A percentile compares a stretch with the other conserved stretches of the same genome.
Evolutionary conservation across 2,888 invertebrate genomes (phyloP).

Genomic region (Elgonia sp.): DNA sequence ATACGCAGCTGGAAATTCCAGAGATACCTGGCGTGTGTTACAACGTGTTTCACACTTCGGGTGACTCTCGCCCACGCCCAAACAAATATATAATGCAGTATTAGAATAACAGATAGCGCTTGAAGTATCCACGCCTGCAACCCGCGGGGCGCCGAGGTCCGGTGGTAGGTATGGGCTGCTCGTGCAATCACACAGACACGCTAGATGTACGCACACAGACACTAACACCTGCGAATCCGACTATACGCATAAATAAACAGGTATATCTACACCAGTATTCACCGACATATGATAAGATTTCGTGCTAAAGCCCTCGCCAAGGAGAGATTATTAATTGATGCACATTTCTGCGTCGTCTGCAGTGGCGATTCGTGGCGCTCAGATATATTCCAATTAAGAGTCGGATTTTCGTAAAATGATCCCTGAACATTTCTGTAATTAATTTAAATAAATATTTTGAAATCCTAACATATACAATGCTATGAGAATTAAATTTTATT

Average conservation of each 20-base stretch:
- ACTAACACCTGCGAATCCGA: conserved; percentile 39
- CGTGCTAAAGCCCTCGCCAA: conserved; percentile 74
- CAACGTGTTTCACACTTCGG: conserved; percentile 86
- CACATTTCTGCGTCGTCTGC: conserved; percentile 71
- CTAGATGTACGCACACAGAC: conserved; percentile 19
- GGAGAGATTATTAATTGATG: conserved; percentile 74
- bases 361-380: conserved; percentile 72
- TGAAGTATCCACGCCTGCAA: conserved; percentile 84
- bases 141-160: conserved; percentile 82
- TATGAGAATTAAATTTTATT: neutral
- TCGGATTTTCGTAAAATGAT: conserved; percentile 73
- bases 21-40: conserved; percentile 83
- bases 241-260: conserved; percentile 75
- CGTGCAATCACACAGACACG: conserved; percentile 27
- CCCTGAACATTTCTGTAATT: conserved; percentile 59
- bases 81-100: conserved; percentile 85
- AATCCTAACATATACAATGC: neutral
- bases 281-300: conserved; percentile 73
- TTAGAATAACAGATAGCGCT: conserved; percentile 86
- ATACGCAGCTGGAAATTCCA: conserved; percentile 80
- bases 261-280: conserved; percentile 73
- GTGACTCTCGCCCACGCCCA: conserved; percentile 84
- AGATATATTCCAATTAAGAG: conserved; percentile 74
- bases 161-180: conserved; percentile 63
- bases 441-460: conserved; percentile 63